phyloP scores from a whole-genome alignment of 2,113 vertebrate genomes.

The Athene cunicularia region DNA sequence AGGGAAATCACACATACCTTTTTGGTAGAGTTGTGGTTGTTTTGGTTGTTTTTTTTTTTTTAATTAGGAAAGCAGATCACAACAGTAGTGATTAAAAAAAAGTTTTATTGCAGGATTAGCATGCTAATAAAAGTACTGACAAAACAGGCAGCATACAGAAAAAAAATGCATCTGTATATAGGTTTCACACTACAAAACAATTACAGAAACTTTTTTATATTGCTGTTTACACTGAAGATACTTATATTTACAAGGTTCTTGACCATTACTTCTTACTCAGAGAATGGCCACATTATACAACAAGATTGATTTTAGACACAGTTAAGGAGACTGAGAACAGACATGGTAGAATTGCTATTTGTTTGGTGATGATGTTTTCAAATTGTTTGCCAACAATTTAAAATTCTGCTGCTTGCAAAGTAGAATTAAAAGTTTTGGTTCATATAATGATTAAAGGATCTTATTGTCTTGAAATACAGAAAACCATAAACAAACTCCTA shows the following conservation, averaged over 20 bases:
- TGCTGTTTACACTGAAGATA: background rate
- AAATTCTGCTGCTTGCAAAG: background rate
- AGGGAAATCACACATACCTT: background rate
- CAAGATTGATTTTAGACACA: background rate
- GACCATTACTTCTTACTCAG: background rate
- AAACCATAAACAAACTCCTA: background rate
- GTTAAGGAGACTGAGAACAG: background rate
- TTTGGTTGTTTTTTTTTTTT: background rate
- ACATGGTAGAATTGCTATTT: background rate
- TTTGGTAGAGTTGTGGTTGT: background rate
- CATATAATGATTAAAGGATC: background rate
- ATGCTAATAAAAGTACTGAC: background rate
- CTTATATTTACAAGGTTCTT: background rate
- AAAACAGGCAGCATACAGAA: background rate
- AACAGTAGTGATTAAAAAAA: background rate
- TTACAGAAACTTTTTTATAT: background rate
- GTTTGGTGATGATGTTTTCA: background rate
- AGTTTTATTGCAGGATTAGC: background rate
- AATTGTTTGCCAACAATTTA: background rate
- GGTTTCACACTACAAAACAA: background rate
- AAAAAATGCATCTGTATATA: background rate
- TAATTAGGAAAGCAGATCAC: background rate
- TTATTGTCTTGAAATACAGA: background rate
- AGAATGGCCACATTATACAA: background rate
- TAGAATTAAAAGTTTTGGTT: background rate